Percentiles rank a stretch among this genome's conserved stretches.
Evolutionary conservation across 2,888 invertebrate species (phyloP).

Genomic region (Acanthoscelides obtectus): DNA sequence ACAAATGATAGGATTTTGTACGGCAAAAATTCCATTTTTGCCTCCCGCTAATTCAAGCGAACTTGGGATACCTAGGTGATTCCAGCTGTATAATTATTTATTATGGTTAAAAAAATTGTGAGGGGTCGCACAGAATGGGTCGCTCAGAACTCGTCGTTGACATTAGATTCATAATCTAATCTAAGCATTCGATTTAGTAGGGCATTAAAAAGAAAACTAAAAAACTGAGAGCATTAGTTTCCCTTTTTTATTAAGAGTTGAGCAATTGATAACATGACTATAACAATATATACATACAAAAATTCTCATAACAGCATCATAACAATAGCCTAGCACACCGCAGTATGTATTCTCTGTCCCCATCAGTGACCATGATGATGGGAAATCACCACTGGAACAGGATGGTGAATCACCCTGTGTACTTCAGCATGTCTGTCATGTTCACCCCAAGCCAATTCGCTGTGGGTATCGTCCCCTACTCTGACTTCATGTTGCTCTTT

Average conservation of each 20-base stretch:
- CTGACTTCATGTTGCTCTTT: slow-evolving; percentile 27
- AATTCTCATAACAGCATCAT: not conserved
- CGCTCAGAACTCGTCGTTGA: no score
- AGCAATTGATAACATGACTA: not conserved
- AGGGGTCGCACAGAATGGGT: no score
- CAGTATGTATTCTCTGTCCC: not conserved
- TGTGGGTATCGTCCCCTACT: slow-evolving; percentile 23
- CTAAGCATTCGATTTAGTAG: no score
- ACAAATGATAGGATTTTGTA: no score
- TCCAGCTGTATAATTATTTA: no score
- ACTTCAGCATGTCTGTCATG: slow-evolving; percentile 15
- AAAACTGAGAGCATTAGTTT: no score
- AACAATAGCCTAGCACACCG: not conserved
- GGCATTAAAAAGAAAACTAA: no score
- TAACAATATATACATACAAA: not conserved
- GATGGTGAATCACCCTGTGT: slow-evolving; percentile 9
- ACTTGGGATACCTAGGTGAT: no score
- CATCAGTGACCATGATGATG: not conserved
- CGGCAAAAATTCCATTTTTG: no score
- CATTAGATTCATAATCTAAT: no score
- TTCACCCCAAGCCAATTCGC: slow-evolving; percentile 10
- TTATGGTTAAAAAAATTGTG: no score
- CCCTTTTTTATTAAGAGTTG: not conserved
- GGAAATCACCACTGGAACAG: not conserved
- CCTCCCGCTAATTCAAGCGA: no score